These are phyloP conservation scores for Ellobium chinense DNA, from an alignment of 2,888 invertebrate species.

Conservation along the genomic window DNA sequence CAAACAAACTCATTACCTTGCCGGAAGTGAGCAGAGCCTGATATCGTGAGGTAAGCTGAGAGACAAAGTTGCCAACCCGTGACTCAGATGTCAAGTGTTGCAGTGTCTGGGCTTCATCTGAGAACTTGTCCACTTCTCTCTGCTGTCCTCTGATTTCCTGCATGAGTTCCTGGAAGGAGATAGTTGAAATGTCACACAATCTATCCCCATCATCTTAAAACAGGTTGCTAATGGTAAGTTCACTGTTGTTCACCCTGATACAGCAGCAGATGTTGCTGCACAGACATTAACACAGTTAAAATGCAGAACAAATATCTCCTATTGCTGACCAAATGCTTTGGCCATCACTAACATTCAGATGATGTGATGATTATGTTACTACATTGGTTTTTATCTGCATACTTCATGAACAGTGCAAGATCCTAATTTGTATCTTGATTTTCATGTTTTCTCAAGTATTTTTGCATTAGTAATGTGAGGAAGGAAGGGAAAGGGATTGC, in stretches of 20 bases:
- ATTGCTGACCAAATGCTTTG: no score
- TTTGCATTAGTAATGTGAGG: no score
- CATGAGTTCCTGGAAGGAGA: slow-evolving; percentile 79
- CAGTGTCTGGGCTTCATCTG: slow-evolving; percentile 92
- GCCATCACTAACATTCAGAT: no score
- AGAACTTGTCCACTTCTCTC: slow-evolving; percentile 90
- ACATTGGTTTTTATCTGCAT: no score
- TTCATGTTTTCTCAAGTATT: no score
- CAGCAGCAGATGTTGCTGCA: no score
- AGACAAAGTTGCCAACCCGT: slow-evolving; percentile 90
- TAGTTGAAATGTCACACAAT: background rate
- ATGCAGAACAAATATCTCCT: no score
- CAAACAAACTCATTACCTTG: slow-evolving; percentile 62
- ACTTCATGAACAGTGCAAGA: no score
- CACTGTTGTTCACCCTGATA: background rate
- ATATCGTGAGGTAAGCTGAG: slow-evolving; percentile 90
- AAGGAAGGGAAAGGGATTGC: no score
- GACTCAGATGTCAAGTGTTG: slow-evolving; percentile 91
- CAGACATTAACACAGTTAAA: no score
- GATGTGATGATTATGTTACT: no score
- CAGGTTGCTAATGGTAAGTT: background rate
- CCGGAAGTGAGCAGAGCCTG: slow-evolving; percentile 73
- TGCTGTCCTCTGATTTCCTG: slow-evolving; percentile 89
- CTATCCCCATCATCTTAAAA: background rate
- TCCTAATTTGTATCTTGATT: no score